Conservation (phyloP, 1,140 invertebrate species). For the Bicyclus anynana region DNA sequence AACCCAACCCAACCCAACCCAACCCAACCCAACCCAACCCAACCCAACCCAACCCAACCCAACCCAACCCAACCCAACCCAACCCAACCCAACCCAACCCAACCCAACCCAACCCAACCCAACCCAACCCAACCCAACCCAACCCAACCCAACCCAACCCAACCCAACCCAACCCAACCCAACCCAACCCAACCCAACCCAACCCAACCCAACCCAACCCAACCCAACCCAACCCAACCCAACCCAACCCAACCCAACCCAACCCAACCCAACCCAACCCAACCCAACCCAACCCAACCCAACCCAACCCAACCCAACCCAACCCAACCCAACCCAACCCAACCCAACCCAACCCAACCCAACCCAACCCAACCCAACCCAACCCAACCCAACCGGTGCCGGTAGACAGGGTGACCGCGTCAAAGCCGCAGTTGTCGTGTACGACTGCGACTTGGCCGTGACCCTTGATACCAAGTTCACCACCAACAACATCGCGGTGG, state of each 20-base stretch:
- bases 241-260: too few relatives aligned
- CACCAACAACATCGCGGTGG: too few relatives aligned
- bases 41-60: conserved; percentile 25
- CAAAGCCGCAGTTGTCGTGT: too few relatives aligned
- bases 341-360: conserved; percentile 20
- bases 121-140: conserved; percentile 12
- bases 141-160: conserved; percentile 12
- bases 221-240: conserved; percentile 16
- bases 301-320: conserved; percentile 22
- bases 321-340: conserved; percentile 26
- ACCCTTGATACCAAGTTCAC: too few relatives aligned
- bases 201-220: conserved; percentile 19
- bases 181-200: too few relatives aligned
- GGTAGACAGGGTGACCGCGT: too few relatives aligned
- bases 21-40: too few relatives aligned
- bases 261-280: too few relatives aligned
- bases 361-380: too few relatives aligned
- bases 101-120: conserved; percentile 11
- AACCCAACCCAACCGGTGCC: conserved; percentile 12
- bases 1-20: conserved; percentile 19
- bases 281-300: too few relatives aligned
- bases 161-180: conserved; percentile 12
- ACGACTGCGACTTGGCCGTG: too few relatives aligned
- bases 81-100: conserved; percentile 13
- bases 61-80: conserved; percentile 23